Percentiles rank a stretch among this genome's conserved stretches.
Evolutionary conservation across 2,797 vertebrate species (phyloP).

Genomic region (Poecilia velifera): DNA sequence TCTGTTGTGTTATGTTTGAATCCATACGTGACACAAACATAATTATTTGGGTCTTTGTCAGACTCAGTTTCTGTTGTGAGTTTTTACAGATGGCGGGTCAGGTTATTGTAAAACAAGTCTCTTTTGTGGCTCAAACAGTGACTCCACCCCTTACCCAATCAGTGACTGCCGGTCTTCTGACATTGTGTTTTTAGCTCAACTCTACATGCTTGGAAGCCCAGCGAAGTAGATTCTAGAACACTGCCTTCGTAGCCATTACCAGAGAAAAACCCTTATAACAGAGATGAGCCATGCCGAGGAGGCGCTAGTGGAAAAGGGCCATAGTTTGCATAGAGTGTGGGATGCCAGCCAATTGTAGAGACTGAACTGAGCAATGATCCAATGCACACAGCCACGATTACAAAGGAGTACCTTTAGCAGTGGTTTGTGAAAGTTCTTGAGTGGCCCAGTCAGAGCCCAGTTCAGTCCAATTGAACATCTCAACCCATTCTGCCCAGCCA

Average conservation of each 20-base stretch:
- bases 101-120: background rate
- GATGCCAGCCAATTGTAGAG: background rate
- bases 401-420: background rate
- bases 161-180: background rate
- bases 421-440: background rate
- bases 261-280: background rate
- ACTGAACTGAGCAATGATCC: background rate
- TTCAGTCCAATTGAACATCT: background rate
- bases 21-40: too few relatives aligned
- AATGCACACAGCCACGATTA: background rate
- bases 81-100: too few relatives aligned
- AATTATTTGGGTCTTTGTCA: too few relatives aligned
- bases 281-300: background rate
- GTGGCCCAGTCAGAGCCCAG: background rate
- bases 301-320: background rate
- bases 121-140: background rate
- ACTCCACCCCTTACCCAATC: background rate
- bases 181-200: background rate
- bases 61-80: too few relatives aligned
- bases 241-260: background rate
- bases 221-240: background rate
- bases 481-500: background rate
- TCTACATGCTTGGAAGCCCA: background rate
- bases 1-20: too few relatives aligned
- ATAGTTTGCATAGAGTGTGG: background rate